Evolutionary conservation across 2,888 invertebrate genomes (phyloP).

Genomic region (Gymnocheta viridis): DNA sequence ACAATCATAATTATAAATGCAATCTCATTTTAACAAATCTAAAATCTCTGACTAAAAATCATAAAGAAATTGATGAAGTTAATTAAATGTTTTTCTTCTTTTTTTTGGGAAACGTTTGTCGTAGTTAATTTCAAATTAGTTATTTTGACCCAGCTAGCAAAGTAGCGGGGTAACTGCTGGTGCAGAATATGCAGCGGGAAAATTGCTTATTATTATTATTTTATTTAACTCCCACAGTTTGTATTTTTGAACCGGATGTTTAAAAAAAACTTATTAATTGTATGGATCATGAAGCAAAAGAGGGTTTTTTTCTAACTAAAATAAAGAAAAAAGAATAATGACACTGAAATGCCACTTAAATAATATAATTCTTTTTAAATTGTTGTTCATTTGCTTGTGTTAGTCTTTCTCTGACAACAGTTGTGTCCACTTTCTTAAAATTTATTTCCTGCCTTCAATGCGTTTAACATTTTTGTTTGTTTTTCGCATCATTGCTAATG

Average conservation of each 20-base stretch:
- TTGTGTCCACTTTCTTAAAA: neutral
- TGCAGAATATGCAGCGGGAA: neutral
- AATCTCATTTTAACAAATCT: no score
- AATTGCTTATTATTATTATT: no score
- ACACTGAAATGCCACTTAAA: neutral
- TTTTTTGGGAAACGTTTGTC: no score
- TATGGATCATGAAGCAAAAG: neutral
- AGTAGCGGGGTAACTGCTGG: neutral
- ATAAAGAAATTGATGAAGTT: no score
- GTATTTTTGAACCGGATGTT: neutral
- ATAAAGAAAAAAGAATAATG: neutral
- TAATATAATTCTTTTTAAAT: neutral
- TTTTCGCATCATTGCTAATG: slow-evolving; percentile 15
- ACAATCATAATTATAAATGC: no score
- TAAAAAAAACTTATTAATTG: neutral
- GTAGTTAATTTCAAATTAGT: no score
- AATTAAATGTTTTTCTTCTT: no score
- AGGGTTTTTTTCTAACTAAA: neutral
- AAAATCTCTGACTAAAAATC: no score
- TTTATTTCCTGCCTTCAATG: neutral
- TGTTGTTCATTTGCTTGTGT: neutral
- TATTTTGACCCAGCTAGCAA: neutral
- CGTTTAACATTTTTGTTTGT: neutral
- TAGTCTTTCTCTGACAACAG: neutral
- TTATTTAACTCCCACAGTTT: neutral